A percentile compares a stretch with the other conserved stretches of the same genome.
phyloP scores from a whole-genome alignment of 2,888 invertebrate genomes.

The Drosophila recens region DNA sequence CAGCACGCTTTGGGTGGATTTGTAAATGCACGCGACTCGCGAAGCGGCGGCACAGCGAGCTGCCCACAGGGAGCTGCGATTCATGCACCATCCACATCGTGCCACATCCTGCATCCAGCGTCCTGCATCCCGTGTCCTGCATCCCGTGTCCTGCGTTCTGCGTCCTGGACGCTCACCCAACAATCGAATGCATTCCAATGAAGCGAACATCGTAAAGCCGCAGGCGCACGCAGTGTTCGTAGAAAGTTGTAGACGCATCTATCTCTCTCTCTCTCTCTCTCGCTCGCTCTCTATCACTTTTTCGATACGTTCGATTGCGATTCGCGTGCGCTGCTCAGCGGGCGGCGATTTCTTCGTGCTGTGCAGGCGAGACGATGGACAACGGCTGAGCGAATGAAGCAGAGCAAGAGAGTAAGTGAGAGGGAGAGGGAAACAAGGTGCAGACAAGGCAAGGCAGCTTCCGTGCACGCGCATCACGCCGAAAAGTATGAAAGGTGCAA shows the following conservation, averaged over 20 bases:
- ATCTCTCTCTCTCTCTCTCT: not conserved
- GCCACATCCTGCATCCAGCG: conserved; percentile 30
- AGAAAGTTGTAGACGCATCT: conserved; percentile 42
- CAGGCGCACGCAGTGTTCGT: conserved; percentile 57
- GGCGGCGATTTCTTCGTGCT: conserved; percentile 47
- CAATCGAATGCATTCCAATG: conserved; percentile 59
- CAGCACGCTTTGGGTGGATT: conserved; percentile 56
- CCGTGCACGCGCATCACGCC: conserved; percentile 66
- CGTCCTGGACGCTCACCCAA: conserved; percentile 17
- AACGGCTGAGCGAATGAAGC: not conserved
- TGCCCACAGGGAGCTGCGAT: conserved; percentile 54
- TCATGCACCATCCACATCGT: conserved; percentile 12
- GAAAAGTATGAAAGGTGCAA: conserved; percentile 38
- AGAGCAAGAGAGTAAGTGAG: conserved; percentile 2
- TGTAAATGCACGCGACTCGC: conserved; percentile 67
- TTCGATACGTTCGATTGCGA: conserved; percentile 29
- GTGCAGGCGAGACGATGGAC: conserved; percentile 16
- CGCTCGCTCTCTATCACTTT: not conserved
- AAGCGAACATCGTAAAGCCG: conserved; percentile 65
- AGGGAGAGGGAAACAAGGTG: conserved; percentile 9
- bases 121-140: conserved; percentile 9
- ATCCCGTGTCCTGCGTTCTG: conserved; percentile 21
- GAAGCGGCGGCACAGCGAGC: conserved; percentile 46
- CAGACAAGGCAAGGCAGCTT: conserved; percentile 51
- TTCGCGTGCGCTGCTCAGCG: conserved; percentile 76